Conservation (phyloP, 64 coral and sea anemone genomes). For the Montipora sp. region DNA sequence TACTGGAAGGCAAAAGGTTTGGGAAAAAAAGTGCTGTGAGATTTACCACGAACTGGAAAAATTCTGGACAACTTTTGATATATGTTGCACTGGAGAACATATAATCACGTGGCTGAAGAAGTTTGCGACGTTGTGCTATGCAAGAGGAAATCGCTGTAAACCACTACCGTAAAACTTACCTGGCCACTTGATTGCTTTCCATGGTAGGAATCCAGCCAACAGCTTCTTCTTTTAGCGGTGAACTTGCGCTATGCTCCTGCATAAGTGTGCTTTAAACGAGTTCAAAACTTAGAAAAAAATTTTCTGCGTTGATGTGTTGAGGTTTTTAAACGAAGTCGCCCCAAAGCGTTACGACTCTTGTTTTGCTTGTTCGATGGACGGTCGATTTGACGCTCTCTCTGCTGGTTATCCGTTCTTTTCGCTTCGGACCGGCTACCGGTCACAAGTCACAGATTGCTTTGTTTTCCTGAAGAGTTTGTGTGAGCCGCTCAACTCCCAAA, state of each 20-base stretch:
- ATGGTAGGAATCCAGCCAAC: conserved; percentile 64
- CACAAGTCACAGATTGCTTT: conserved; percentile 78
- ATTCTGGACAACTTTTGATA: not conserved
- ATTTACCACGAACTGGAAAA: conserved; percentile 1
- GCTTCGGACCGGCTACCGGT: conserved; percentile 61
- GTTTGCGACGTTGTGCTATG: not conserved
- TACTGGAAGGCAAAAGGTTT: conserved; percentile 30
- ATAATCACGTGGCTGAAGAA: conserved; percentile 35
- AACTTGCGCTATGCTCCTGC: conserved; percentile 75
- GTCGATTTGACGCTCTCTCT: conserved; percentile 8
- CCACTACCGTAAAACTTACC: conserved; percentile 36
- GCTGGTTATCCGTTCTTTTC: conserved; percentile 49
- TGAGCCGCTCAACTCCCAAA: conserved; percentile 75
- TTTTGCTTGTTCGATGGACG: not conserved
- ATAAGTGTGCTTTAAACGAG: conserved; percentile 40
- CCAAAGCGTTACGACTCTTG: not conserved
- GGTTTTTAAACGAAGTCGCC: conserved; percentile 6
- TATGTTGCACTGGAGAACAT: not conserved
- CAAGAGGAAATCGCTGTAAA: conserved; percentile 18
- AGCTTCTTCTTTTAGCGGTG: conserved; percentile 64
- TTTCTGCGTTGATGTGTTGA: conserved; percentile 27
- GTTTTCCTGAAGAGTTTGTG: conserved; percentile 77
- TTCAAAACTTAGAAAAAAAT: conserved; percentile 33
- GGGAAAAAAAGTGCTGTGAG: not conserved
- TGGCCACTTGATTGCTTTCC: conserved; percentile 42